Conservation (phyloP, 2,113 vertebrate genomes). For the Heteronetta atricapilla region DNA sequence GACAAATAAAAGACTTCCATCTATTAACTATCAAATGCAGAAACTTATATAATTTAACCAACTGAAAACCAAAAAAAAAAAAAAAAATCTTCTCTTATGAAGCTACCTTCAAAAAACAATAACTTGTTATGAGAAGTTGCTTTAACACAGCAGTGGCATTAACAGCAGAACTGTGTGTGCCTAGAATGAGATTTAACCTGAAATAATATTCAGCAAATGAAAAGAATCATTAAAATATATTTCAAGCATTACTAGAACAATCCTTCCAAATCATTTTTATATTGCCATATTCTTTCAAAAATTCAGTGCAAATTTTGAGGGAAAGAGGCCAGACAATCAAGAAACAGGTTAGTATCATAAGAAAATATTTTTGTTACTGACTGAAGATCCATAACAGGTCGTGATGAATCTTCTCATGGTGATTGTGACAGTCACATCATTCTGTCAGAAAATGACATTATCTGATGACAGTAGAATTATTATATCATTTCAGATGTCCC, state of each 20-base stretch:
- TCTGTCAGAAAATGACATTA: neutral
- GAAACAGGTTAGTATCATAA: neutral
- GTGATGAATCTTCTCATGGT: neutral
- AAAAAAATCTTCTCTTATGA: neutral
- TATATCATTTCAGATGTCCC: neutral
- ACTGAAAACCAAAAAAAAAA: constrained; percentile 44
- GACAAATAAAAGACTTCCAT: constrained; percentile 60
- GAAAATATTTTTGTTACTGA: neutral
- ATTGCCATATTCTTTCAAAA: constrained; percentile 61
- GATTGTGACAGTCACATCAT: neutral
- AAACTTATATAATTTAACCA: constrained; percentile 51
- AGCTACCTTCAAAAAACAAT: constrained; percentile 55
- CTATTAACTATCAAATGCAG: constrained; percentile 48
- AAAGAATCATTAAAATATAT: constrained; percentile 71
- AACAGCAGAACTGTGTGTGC: constrained; percentile 60
- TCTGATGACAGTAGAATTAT: rapidly evolving
- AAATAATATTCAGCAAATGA: constrained; percentile 68
- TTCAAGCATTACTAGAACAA: constrained; percentile 61
- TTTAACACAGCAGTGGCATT: constrained; percentile 31
- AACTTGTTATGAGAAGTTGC: constrained; percentile 55
- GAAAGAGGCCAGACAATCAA: neutral
- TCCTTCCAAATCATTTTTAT: constrained; percentile 61
- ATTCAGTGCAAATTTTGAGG: constrained; percentile 42
- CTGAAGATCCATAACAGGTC: neutral
- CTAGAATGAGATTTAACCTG: constrained; percentile 54